Conservation (phyloP, 2,888 invertebrate species). For the Acronicta psi region DNA sequence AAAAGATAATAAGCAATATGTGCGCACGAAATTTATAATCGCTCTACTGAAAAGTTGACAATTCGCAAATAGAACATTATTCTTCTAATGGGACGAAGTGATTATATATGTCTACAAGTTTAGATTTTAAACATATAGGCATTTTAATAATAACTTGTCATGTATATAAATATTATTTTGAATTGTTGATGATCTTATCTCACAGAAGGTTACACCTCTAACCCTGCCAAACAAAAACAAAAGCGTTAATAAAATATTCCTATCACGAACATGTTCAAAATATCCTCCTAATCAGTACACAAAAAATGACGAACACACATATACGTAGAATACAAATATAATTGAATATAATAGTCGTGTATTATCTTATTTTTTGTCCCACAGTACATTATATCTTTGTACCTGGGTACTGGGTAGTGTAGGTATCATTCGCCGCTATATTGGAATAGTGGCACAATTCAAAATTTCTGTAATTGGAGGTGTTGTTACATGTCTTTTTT, state of each 20-base stretch:
- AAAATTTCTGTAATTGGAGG: slow-evolving; percentile 4
- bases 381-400: slow-evolving; percentile 24
- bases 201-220: slow-evolving; percentile 25
- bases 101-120: too few relatives aligned
- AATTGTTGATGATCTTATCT: slow-evolving; percentile 1
- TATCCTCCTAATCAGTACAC: slow-evolving; percentile 39
- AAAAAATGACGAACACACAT: slow-evolving; percentile 45
- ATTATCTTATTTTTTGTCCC: slow-evolving; percentile 34
- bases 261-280: slow-evolving; percentile 37
- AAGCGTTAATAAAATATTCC: slow-evolving; percentile 41
- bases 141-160: too few relatives aligned
- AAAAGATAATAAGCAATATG: too few relatives aligned
- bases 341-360: slow-evolving; percentile 37
- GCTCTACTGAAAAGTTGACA: too few relatives aligned
- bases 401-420: slow-evolving; percentile 18
- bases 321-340: slow-evolving; percentile 49
- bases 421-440: neutral
- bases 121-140: too few relatives aligned
- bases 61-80: too few relatives aligned
- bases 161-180: too few relatives aligned
- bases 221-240: slow-evolving; percentile 45
- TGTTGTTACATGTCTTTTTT: neutral
- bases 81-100: too few relatives aligned
- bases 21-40: too few relatives aligned
- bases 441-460: neutral